Evolutionary conservation across 2,888 invertebrate genomes (phyloP), one percentile per base, ranked within the genome.

Genomic region (Metacarcinus magister): DNA sequence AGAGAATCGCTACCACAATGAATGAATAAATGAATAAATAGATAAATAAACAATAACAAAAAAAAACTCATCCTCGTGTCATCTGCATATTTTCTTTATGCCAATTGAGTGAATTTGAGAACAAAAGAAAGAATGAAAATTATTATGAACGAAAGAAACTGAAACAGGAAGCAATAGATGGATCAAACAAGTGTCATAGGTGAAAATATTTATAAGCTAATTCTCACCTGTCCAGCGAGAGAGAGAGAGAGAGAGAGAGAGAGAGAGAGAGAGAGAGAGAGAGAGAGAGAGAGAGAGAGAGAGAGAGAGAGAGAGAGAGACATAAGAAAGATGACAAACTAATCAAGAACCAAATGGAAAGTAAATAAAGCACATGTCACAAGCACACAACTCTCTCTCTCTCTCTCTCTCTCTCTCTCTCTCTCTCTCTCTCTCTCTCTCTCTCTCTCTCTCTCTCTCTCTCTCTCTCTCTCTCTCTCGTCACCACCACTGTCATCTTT

Each of bases 181-280:
- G 32, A 32, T 4, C 32, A 5, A 8, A 32, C 32, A 82, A 32
- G 32, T 82, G 28, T 82, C 1, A 82, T 10, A 5, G 32, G 82
- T 4, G 82, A 28, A 82, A 32, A 32, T 32, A 82, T 82, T 82
- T 28, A 82, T 82, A 32, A 32, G 32, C 3, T 32, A 32, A 82
- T 82, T 32, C 82, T 13, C 10, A 82, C 82, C 32, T 82, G 82
- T 7, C 28, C 32, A 28, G 75, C 3, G 75, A 28, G 28, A 28
- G 75, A 28, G 75, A 75, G 75, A 28, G 75, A 75, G 75, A 28
- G 75, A 75, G 28, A 28, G 75, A 28, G 75, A 28, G 75, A 75
- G 75, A 75, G 75, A 75, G 75, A 75, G 75, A 75, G 75, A 75
- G 75, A 82, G 82, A 82, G 82, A 82, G 82, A 67, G 82, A 82